Evolutionary conservation across 2,797 vertebrate genomes (phyloP).

Genomic region (Acanthurus tractus): DNA sequence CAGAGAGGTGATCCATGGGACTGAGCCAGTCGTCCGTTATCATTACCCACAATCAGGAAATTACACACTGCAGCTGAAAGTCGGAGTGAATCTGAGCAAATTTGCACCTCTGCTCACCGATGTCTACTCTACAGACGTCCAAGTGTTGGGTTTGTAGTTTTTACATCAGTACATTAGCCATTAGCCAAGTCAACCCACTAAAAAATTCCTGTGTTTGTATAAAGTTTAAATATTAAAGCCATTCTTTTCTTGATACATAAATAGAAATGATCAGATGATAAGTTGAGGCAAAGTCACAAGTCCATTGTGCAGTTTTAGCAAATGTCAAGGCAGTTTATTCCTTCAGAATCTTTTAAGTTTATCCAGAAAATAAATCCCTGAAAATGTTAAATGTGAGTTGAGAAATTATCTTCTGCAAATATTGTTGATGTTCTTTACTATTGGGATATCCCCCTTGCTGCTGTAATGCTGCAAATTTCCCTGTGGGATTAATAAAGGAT

Average conservation of each 20-base stretch:
- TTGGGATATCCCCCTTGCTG: too few species aligned
- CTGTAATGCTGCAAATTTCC: too few species aligned
- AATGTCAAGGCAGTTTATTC: neutral
- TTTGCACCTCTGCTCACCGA: conserved; percentile 77
- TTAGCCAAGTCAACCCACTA: neutral
- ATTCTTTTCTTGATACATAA: too few species aligned
- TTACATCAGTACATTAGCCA: neutral
- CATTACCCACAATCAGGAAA: conserved; percentile 84
- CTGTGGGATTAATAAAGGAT: too few species aligned
- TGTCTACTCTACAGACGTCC: conserved; percentile 83
- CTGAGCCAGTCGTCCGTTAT: conserved; percentile 84
- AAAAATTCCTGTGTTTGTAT: neutral
- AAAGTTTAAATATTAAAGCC: neutral
- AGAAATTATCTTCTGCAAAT: neutral
- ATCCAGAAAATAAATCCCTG: neutral
- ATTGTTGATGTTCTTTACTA: too few species aligned
- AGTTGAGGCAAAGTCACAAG: too few species aligned
- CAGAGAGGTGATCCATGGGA: conserved; percentile 88
- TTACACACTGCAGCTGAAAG: conserved; percentile 84
- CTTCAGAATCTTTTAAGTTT: neutral
- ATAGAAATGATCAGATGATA: neutral
- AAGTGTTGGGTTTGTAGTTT: conserved; percentile 84
- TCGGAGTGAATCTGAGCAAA: conserved; percentile 78
- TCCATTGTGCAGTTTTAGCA: neutral
- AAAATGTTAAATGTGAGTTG: neutral